Percentiles rank a stretch among this genome's conserved stretches.
These are phyloP conservation scores for Strigamia maritima DNA, from an alignment of 2,888 invertebrate species.

Conservation along the genomic window DNA sequence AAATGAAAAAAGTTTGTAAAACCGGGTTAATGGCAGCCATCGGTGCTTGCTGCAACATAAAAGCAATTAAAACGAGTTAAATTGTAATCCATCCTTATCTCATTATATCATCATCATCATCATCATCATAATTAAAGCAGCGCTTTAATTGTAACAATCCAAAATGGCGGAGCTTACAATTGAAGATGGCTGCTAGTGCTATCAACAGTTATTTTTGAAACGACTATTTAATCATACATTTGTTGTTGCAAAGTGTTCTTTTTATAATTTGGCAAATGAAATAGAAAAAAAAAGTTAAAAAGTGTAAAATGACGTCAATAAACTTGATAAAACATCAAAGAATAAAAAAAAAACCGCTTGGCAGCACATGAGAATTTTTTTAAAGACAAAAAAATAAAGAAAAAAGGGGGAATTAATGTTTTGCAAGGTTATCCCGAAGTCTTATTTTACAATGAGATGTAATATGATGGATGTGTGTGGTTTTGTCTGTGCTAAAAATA, in stretches of 20 bases:
- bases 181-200: background rate
- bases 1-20: background rate
- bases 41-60: background rate
- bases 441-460: background rate
- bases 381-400: background rate
- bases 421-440: background rate
- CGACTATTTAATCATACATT: background rate
- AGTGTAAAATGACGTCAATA: background rate
- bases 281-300: background rate
- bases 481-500: background rate
- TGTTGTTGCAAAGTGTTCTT: background rate
- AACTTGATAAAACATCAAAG: background rate
- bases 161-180: background rate
- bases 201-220: constrained; percentile 15
- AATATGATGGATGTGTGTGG: background rate
- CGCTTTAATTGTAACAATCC: background rate
- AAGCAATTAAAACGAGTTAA: background rate
- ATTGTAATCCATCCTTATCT: background rate
- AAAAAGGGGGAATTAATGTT: background rate
- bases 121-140: background rate
- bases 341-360: background rate
- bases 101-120: background rate
- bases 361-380: background rate
- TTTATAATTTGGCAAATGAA: background rate
- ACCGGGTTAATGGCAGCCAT: background rate